Evolutionary conservation across 2,113 vertebrate genomes (phyloP).

Genomic region (Oryzias javanicus): DNA sequence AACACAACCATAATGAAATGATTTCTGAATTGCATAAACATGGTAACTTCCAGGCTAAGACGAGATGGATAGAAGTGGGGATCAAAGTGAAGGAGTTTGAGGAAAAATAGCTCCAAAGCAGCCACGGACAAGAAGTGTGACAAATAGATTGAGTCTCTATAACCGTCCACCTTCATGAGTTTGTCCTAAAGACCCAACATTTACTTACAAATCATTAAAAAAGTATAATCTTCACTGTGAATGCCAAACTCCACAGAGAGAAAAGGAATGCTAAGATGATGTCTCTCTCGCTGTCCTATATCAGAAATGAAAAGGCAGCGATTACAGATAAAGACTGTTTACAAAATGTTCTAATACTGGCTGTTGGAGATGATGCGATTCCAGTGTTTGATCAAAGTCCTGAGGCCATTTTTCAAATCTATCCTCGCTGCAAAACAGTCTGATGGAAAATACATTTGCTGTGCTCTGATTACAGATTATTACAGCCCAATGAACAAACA

Average conservation of each 20-base stretch:
- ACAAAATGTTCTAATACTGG: constrained; percentile 66
- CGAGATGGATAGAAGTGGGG: too few relatives aligned
- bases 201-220: not conserved
- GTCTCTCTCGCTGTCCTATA: constrained; percentile 42
- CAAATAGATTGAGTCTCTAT: too few relatives aligned
- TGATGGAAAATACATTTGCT: constrained; percentile 68
- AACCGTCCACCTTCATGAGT: too few relatives aligned
- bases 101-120: too few relatives aligned
- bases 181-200: too few relatives aligned
- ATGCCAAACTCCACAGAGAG: constrained; percentile 30
- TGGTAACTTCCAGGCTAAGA: too few relatives aligned
- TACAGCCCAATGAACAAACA: constrained; percentile 72
- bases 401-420: constrained; percentile 68
- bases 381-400: constrained; percentile 68
- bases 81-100: too few relatives aligned
- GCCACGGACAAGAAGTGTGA: too few relatives aligned
- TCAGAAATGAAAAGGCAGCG: constrained; percentile 39
- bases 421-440: constrained; percentile 63
- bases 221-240: constrained; percentile 39
- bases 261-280: constrained; percentile 29
- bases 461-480: constrained; percentile 73
- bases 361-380: constrained; percentile 64
- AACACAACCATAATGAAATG: too few relatives aligned
- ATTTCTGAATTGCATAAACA: too few relatives aligned
- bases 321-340: constrained; percentile 73